A percentile compares a stretch with the other conserved stretches of the same genome.
Evolutionary conservation across 2,888 invertebrate genomes (phyloP).

Genomic region (Xestoiulus laeticollis): DNA sequence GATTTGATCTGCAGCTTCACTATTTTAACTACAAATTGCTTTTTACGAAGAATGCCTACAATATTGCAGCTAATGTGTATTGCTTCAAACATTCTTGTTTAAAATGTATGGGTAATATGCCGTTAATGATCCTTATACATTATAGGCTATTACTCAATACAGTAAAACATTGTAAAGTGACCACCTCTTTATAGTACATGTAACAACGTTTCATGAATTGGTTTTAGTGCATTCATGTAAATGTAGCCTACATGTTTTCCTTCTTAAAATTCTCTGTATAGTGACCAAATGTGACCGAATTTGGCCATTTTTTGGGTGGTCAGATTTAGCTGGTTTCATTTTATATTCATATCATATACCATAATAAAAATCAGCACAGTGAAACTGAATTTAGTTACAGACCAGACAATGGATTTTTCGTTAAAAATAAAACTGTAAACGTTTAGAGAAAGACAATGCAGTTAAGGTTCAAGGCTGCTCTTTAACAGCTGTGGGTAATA

Average conservation of each 20-base stretch:
- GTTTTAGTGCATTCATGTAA: no score
- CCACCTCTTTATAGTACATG: no score
- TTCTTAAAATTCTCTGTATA: no score
- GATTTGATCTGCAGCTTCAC: not conserved
- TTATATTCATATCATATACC: not conserved
- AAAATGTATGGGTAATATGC: no score
- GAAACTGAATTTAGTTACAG: not conserved
- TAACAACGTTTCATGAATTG: no score
- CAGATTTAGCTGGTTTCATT: no score
- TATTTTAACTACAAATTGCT: not conserved
- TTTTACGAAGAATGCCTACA: not conserved
- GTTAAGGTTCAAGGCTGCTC: not conserved
- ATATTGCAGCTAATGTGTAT: not conserved
- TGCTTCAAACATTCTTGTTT: no score
- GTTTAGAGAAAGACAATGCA: not conserved
- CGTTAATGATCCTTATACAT: not conserved
- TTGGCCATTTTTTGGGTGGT: no score
- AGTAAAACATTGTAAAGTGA: no score
- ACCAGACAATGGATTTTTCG: not conserved
- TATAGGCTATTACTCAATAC: not conserved
- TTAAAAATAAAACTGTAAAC: not conserved
- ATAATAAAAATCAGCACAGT: not conserved
- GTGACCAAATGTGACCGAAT: no score
- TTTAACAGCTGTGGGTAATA: not conserved
- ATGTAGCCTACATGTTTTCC: no score